A percentile compares a stretch with the other conserved stretches of the same genome.
Conservation (phyloP, 2,888 invertebrate species). For the Nymphalis polychloros region DNA sequence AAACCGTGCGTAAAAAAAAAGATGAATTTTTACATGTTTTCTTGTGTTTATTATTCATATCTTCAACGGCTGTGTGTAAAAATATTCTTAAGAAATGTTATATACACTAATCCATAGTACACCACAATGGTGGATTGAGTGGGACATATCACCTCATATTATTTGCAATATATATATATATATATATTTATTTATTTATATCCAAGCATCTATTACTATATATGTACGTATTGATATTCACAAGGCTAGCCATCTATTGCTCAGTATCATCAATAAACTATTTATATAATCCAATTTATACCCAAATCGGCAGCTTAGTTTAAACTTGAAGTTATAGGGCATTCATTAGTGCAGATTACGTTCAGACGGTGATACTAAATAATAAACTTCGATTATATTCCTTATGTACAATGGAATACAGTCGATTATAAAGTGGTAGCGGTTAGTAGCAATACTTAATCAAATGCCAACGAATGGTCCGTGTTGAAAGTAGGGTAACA, state of each 20-base stretch:
- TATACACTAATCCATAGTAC: no score
- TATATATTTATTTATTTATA: no score
- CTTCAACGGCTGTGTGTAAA: no score
- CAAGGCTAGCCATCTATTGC: slow-evolving; percentile 18
- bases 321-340: slow-evolving; percentile 46
- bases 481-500: slow-evolving; percentile 37
- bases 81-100: no score
- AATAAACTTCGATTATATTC: slow-evolving; percentile 23
- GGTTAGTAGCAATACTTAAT: slow-evolving; percentile 42
- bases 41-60: no score
- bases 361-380: slow-evolving; percentile 31
- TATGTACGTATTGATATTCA: slow-evolving; percentile 1
- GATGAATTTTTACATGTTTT: no score
- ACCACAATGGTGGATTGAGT: no score
- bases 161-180: no score
- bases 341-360: slow-evolving; percentile 47
- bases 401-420: slow-evolving; percentile 22
- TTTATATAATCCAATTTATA: slow-evolving; percentile 43
- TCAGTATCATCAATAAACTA: slow-evolving; percentile 32
- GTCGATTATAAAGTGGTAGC: slow-evolving; percentile 25
- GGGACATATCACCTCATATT: no score
- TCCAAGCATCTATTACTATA: background rate
- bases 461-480: slow-evolving; percentile 45
- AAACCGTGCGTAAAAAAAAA: no score
- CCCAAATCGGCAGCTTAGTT: slow-evolving; percentile 47